These are phyloP conservation scores for Corythornis vintsioides DNA, from an alignment of 2,113 vertebrate species.

Conservation along the genomic window DNA sequence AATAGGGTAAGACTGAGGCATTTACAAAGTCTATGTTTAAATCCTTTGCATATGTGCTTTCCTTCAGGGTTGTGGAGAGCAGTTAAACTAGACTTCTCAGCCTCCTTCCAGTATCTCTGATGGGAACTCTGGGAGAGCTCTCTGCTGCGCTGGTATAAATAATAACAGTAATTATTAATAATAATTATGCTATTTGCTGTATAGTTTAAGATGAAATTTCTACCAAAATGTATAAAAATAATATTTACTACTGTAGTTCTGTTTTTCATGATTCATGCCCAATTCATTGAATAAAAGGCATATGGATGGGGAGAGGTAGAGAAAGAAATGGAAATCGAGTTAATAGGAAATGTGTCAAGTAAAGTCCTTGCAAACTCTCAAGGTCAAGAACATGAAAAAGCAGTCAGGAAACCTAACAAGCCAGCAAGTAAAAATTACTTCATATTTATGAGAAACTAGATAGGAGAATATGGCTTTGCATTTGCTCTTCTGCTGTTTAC, in stretches of 20 bases:
- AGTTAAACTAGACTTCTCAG: neutral
- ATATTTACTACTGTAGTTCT: neutral
- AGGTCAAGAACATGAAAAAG: neutral
- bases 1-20: neutral
- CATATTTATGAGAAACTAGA: neutral
- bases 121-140: neutral
- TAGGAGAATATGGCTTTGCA: neutral
- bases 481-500: neutral
- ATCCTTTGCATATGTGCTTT: neutral
- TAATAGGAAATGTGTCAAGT: neutral
- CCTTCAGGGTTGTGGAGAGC: neutral
- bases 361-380: neutral
- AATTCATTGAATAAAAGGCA: neutral
- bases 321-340: neutral
- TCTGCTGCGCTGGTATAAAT: neutral
- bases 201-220: neutral
- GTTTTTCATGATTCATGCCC: neutral
- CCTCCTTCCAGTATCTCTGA: neutral
- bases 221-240: neutral
- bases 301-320: neutral
- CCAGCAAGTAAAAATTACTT: neutral
- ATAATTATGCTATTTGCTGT: neutral
- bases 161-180: neutral
- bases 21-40: neutral
- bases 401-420: neutral